phyloP scores from a whole-genome alignment of 2,113 vertebrate genomes.

The Rousettus leschenaultii region DNA sequence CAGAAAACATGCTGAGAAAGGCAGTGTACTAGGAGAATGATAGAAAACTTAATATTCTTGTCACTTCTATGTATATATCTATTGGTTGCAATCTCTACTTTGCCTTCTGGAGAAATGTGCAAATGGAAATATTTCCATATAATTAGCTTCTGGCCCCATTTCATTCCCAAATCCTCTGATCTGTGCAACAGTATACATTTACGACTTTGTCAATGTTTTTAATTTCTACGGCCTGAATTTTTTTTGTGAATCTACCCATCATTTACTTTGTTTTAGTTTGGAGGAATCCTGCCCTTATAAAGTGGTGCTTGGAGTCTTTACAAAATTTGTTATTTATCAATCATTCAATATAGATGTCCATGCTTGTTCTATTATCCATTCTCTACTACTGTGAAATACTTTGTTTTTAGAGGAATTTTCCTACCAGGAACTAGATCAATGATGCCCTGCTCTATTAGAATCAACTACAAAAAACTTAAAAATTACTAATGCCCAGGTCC shows the following conservation, averaged over 20 bases:
- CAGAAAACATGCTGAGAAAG: conserved; percentile 82
- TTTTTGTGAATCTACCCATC: not conserved
- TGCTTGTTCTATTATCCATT: not conserved
- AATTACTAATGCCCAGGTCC: not conserved
- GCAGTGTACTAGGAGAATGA: conserved; percentile 65
- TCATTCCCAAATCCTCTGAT: conserved; percentile 74
- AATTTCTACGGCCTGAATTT: conserved; percentile 23
- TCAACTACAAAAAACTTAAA: not conserved
- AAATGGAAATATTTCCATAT: conserved; percentile 84
- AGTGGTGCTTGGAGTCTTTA: not conserved
- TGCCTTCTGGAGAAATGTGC: conserved; percentile 82
- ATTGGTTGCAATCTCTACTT: conserved; percentile 73
- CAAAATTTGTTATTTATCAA: not conserved
- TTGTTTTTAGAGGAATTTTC: not conserved
- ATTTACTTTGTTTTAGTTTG: not conserved
- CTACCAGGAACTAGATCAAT: not conserved
- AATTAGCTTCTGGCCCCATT: conserved; percentile 82
- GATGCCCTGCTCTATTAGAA: not conserved
- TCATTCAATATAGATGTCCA: not conserved
- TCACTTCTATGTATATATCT: conserved; percentile 67
- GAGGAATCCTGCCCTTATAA: not conserved
- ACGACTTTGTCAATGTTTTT: conserved; percentile 66
- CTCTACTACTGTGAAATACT: not conserved
- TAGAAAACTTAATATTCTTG: conserved; percentile 83
- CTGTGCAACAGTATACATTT: conserved; percentile 62